Evolutionary conservation across 1,140 invertebrate genomes (phyloP), one percentile per base, ranked within the genome.

Genomic region (Drosophila busckii): DNA sequence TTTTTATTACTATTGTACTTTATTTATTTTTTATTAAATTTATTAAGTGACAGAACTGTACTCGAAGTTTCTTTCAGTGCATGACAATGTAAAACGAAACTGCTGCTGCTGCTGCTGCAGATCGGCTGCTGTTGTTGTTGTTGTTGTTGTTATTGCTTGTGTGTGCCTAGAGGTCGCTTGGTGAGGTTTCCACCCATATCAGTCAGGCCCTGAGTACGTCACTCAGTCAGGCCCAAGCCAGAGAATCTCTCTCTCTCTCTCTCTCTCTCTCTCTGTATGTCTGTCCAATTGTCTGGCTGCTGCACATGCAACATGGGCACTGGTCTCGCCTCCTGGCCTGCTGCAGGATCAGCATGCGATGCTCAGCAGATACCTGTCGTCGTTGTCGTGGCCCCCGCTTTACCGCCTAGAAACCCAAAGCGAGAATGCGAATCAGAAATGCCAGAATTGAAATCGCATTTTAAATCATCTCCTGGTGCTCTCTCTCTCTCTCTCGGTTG

Each of bases 361-460:
- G 58, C 37, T 41, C 38, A 42, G 19, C 46, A 48, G 59, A 75
- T 75, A 44, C 34, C 46, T 54, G 38, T 12, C 17, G 1, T 41
- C 8, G 31, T 4, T 13, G n/a, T 16, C 19, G 9, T 22, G 4
- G 19, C 28, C 15, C 29, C 20, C 5, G 9, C 10, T 26, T 22
- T 20, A 19, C 16, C 1, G 15, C n/a, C 20, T 23, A 19, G 19
- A 5, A 5, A 69, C 26, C 41, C 64, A 54, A 45, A 37, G 35
- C 19, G 41, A 58, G n/a, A 45, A 62, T 70, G 75, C 82, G 82
- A 85, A 85, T 85, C 82, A 85, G 73, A 85, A 85, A 85, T 85
- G 83, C 83, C 83, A 85, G 83, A 84, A 86, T 86, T 85, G 84
- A 86, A 85, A 86, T 86, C 84, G 84, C 71, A 85, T 85, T 86